These are phyloP conservation scores for Adrianichthys oophorus DNA, from an alignment of 2,797 vertebrate genomes.

Conservation along the genomic window DNA sequence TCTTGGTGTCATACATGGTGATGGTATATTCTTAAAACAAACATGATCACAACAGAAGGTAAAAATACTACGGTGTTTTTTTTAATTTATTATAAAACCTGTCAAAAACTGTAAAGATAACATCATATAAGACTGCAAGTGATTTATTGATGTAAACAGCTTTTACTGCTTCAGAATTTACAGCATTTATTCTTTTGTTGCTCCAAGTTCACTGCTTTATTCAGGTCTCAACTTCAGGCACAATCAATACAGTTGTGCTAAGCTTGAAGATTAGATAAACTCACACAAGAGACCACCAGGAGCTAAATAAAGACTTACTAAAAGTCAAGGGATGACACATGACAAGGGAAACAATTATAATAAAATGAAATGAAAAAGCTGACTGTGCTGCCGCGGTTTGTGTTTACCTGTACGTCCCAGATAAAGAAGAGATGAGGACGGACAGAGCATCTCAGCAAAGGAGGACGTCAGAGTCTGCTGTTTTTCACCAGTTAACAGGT, in stretches of 20 bases:
- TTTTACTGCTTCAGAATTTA: slow-evolving; percentile 7
- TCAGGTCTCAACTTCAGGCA: slow-evolving; percentile 5
- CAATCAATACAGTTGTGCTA: neutral
- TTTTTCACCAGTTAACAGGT: slow-evolving; percentile 95
- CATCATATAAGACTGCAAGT: neutral
- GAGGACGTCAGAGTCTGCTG: slow-evolving; percentile 95
- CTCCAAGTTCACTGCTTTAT: slow-evolving; percentile 3
- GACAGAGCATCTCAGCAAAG: slow-evolving; percentile 92
- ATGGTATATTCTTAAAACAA: slow-evolving; percentile 90
- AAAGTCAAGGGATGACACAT: neutral
- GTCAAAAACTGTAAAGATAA: slow-evolving; percentile 14
- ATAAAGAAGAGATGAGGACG: slow-evolving; percentile 93
- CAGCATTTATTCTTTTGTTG: slow-evolving; percentile 6
- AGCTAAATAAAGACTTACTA: slow-evolving; percentile 20
- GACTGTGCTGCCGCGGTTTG: neutral
- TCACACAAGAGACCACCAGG: neutral
- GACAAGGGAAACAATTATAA: slow-evolving; percentile 12
- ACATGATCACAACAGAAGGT: slow-evolving; percentile 4
- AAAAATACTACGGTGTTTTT: neutral
- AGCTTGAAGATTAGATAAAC: slow-evolving; percentile 2
- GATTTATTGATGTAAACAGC: neutral
- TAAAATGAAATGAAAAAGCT: slow-evolving; percentile 7
- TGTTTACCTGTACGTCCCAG: slow-evolving; percentile 87
- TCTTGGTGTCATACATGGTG: slow-evolving; percentile 99
- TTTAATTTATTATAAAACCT: slow-evolving; percentile 11